Evolutionary conservation across 1,140 invertebrate species (phyloP), one percentile per base, ranked within the genome.

Genomic region (Ganaspis sp.): DNA sequence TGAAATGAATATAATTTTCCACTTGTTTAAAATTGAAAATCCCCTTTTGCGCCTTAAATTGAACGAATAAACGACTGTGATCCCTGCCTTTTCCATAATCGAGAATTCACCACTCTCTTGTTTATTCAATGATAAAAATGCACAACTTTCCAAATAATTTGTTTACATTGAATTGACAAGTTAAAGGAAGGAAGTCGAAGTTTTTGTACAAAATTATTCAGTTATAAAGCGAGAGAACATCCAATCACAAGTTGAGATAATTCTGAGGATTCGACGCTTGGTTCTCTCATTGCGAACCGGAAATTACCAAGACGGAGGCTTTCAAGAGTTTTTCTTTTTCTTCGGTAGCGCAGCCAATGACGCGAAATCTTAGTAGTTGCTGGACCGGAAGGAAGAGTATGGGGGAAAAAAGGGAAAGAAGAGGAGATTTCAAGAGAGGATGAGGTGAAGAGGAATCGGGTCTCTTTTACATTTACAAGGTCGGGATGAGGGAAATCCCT

Each of bases 401-500:
- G 40, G 40, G n/a, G 15, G 73, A 70, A 19, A 75, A 42, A 49
- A 40, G 58, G 34, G 37, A 54, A 23, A 49, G 17, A 17, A 69
- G 40, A 73, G 45, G 53, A 71, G 70, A 73, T 26, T 3, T 21
- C 4, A 12, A 19, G 12, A 17, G 9, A 40, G 37, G 19, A 72
- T 12, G 29, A 21, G 34, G 37, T 17, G 71, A 42, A 69, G 71
- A 64, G 58, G 29, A 75, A 70, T 70, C 74, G 70, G 70, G 40
- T 29, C 70, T 45, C 29, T 40, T 40, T 37, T 38, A 29, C 64
- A 64, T 75, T 80, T 78, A 81, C 75, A 78, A 81, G 81, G 78
- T 78, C 78, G 79, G 83, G 58, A 72, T 77, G 69, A 81, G 79
- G 76, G 75, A 81, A 81, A 80, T 72, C 73, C 81, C 79, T 82